Base-by-base conservation (phyloP, 2,113 vertebrate species). In the Sinocyclocheilus grahami region DNA sequence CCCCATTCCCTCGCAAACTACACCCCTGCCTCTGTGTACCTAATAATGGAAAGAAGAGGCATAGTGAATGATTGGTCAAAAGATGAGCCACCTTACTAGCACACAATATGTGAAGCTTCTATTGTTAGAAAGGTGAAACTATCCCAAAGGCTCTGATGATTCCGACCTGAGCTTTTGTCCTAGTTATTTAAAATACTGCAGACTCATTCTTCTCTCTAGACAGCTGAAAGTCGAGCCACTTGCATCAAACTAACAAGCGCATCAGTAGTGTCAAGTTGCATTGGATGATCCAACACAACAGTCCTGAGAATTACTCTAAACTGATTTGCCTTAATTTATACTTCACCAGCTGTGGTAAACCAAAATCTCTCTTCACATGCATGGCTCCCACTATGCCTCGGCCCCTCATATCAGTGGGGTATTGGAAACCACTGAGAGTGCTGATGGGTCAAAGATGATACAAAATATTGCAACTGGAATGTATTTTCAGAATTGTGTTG, bases 271-370 rank as follows among this genome's bases (percentile, higher is more conserved):
- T 83, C 84, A 78, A 62, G 51, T 88, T 88, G 67, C 75, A 77
- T 88, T 33, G 58, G 46, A 82, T 88, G 85, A 83, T 83, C 85
- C 85, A 88, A 83, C 75, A 86, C 65, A 86, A 88, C 79, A 88
- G 83, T 82, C 42, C 75, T 79, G 75, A 76, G 75, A 81, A 88
- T 88, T 88, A 84, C 65, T 86, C 67, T 86, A 84, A 88, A 58
- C 75, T 84, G 85, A 80, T 84, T 86, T 86, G 42, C 80, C 67
- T 58, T 84, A 86, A 84, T 80, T 79, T 88, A 58, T 53, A 72
- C 87, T 67, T 55, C 65, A 83, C 63, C 84, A 88, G 87, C 74
- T 76, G 22, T 55, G 79, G 37, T 48, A 76, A 77, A 74, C 78
- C 62, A 85, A 55, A 88, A 78, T 88, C 84, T 55, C 69, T 53